Conservation (phyloP, 2,888 invertebrate genomes). For the Chironomus riparius region DNA sequence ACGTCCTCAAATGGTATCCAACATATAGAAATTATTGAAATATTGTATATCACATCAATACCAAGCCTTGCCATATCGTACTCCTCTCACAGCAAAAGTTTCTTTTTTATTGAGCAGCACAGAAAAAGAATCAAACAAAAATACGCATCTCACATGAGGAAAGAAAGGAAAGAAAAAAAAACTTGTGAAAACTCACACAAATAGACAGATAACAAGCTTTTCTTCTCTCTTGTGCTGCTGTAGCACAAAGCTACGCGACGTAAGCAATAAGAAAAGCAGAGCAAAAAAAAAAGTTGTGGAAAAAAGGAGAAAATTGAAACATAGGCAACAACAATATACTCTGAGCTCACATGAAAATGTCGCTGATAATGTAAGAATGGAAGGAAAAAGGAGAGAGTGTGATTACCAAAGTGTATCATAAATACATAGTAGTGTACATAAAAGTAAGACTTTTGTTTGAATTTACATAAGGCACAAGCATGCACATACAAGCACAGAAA, state of each 20-base stretch:
- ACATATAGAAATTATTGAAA: neutral
- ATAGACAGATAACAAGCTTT: conserved; percentile 3
- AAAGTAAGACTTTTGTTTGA: neutral
- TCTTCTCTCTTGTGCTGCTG: neutral
- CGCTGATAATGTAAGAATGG: conserved; percentile 8
- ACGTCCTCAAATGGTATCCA: neutral
- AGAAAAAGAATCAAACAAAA: neutral
- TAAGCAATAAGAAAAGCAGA: conserved; percentile 1
- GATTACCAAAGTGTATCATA: no score
- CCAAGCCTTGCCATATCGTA: neutral
- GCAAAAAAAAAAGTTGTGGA: neutral
- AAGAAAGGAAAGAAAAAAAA: neutral
- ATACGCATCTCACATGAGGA: conserved; percentile 17
- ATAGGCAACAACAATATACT: conserved; percentile 6
- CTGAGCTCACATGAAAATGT: neutral
- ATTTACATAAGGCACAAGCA: neutral
- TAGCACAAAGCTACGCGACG: neutral
- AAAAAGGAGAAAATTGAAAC: conserved; percentile 25
- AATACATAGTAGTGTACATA: neutral
- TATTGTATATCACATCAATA: conserved; percentile 23
- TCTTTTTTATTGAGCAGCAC: neutral
- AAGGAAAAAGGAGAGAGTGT: neutral
- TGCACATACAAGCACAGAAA: neutral
- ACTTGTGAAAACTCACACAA: neutral
- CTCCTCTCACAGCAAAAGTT: neutral